phyloP scores from a whole-genome alignment of 2,797 vertebrate species.

The Chiloscyllium punctatum region DNA sequence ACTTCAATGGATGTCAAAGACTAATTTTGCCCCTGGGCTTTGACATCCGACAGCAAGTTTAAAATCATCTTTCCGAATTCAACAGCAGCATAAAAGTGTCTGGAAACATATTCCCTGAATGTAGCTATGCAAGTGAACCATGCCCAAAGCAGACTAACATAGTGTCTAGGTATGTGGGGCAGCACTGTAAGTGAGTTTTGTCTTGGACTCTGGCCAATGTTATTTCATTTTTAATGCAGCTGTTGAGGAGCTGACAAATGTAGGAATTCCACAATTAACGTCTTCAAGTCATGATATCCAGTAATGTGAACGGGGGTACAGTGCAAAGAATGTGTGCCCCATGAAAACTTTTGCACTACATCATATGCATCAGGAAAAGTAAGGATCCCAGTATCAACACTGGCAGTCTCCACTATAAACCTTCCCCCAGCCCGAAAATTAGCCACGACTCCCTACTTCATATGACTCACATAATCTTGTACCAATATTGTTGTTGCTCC shows the following conservation, averaged over 20 bases:
- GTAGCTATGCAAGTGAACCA: background rate
- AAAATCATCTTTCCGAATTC: background rate
- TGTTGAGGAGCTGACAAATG: background rate
- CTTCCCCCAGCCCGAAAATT: too few relatives aligned
- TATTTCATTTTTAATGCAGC: constrained; percentile 8
- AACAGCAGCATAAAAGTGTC: background rate
- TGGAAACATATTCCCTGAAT: background rate
- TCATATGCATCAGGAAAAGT: too few relatives aligned
- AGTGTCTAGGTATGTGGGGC: background rate
- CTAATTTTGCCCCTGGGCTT: background rate
- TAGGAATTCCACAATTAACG: background rate
- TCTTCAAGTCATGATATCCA: background rate
- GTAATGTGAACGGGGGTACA: background rate
- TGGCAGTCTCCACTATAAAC: too few relatives aligned
- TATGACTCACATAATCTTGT: too few relatives aligned
- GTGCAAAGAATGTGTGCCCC: background rate
- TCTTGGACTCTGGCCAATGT: background rate
- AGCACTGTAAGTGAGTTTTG: background rate
- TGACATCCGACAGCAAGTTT: background rate
- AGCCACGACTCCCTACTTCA: too few relatives aligned
- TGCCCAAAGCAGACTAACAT: background rate
- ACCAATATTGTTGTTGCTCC: too few relatives aligned
- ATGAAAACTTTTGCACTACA: background rate
- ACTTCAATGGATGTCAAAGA: background rate
- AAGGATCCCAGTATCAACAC: too few relatives aligned